These are phyloP conservation scores for Tupiocoris notatus DNA, from an alignment of 2,888 invertebrate genomes.

Conservation along the genomic window DNA sequence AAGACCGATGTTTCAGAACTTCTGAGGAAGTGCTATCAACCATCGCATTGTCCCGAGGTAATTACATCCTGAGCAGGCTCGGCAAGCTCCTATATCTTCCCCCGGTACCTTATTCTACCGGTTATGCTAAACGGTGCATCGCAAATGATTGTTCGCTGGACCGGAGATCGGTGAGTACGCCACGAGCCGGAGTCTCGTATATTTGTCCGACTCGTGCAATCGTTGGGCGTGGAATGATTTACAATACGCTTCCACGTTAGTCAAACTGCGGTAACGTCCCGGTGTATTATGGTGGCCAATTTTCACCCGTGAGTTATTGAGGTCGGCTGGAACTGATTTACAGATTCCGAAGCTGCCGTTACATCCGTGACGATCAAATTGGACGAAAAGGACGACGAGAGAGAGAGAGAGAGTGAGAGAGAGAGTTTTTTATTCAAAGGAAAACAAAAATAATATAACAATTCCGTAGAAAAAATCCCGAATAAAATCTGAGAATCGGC, in stretches of 20 bases:
- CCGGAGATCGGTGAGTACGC: slow-evolving; percentile 10
- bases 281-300: no score
- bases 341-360: no score
- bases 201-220: not conserved
- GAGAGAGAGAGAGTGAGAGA: no score
- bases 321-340: no score
- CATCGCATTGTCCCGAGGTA: slow-evolving; percentile 30
- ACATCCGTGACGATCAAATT: no score
- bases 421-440: no score
- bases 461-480: no score
- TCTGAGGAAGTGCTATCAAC: slow-evolving; percentile 11
- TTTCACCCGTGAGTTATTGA: not conserved
- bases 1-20: not conserved
- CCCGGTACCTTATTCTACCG: slow-evolving; percentile 17
- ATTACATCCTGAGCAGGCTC: slow-evolving; percentile 27
- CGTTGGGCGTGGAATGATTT: not conserved
- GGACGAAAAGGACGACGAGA: no score
- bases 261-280: no score
- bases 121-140: slow-evolving; percentile 39
- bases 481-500: no score
- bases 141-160: slow-evolving; percentile 23
- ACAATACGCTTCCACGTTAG: not conserved
- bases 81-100: not conserved
- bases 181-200: not conserved
- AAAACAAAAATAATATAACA: no score